Evolutionary conservation across 2,113 vertebrate genomes (phyloP).

Genomic region (Sterna hirundo): DNA sequence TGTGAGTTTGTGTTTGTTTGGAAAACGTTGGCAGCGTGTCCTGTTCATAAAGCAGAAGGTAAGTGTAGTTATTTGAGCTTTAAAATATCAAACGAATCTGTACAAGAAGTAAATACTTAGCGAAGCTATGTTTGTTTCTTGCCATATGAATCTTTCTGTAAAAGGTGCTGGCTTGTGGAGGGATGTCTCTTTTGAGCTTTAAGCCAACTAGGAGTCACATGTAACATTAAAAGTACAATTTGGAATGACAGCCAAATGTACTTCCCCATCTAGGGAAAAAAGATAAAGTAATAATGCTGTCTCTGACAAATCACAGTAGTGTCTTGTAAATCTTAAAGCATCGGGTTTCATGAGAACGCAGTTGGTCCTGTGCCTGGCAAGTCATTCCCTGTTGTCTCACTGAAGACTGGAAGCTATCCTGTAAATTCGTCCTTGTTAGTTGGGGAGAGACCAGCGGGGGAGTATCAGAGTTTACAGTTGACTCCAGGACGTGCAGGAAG

Average conservation of each 20-base stretch:
- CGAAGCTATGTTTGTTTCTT: not conserved
- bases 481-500: not conserved
- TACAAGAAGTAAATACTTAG: not conserved
- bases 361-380: not conserved
- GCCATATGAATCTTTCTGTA: not conserved
- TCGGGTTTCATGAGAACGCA: rapidly evolving
- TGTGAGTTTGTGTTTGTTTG: slow-evolving; percentile 95
- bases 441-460: not conserved
- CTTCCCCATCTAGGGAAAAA: not conserved
- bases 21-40: slow-evolving; percentile 93
- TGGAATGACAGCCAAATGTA: not conserved
- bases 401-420: not conserved
- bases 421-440: not conserved
- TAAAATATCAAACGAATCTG: not conserved
- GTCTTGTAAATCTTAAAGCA: not conserved
- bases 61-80: not conserved
- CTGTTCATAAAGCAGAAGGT: slow-evolving; percentile 85
- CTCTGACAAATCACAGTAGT: not conserved
- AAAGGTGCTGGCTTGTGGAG: not conserved
- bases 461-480: not conserved
- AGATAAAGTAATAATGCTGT: not conserved
- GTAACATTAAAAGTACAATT: not conserved
- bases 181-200: not conserved
- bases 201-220: not conserved
- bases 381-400: not conserved